Base-by-base conservation (phyloP, 2,113 vertebrate genomes). In the Pelobates fuscus region DNA sequence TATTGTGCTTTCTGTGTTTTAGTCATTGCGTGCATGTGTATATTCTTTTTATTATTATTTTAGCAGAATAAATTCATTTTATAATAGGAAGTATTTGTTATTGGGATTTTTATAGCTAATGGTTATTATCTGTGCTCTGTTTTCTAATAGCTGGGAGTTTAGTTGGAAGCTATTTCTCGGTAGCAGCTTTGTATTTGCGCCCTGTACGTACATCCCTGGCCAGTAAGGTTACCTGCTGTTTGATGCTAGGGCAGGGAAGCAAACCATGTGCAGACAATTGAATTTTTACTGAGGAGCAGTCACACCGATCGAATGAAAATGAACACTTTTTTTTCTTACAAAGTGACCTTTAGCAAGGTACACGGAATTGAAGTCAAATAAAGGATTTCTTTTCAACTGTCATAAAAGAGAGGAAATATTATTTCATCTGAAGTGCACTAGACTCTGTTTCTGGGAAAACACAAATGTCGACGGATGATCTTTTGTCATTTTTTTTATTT, bases 391-490 rank as follows among this genome's bases (percentile, higher is more conserved):
- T 62, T 62, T 29, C 30, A 62, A 32, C 60, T 29, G 60, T 62
- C 24, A 32, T 30, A 32, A 62, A 62, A 62, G 14, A 62, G 17
- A 62, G 29, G 60, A 32, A 62, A 41, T 27, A 44, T 24, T 41
- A 43, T 67, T 26, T 23, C n/a, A 61, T 6, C 41, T 10, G 43
- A 18, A 3, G 1, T 73, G 79, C 69, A 52, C 67, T 73, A 0
- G 46, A 55, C 82, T 69, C 70, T 2, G 2, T 77, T 80, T 76
- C 57, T 26, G 1, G 6, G 77, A 73, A 78, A 82, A 65, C 52
- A 26, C 77, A 84, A 76, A 87, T 81, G 61, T 78, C 80, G 72
- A 52, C 24, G 44, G 77, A 63, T 82, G 70, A 78, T 84, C 59
- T 88, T 88, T 57, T 30, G 24, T 54, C n/a, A n/a, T n/a, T 27